Evolutionary conservation across 2,797 vertebrate genomes (phyloP).

Genomic region (Amniataba percoides): DNA sequence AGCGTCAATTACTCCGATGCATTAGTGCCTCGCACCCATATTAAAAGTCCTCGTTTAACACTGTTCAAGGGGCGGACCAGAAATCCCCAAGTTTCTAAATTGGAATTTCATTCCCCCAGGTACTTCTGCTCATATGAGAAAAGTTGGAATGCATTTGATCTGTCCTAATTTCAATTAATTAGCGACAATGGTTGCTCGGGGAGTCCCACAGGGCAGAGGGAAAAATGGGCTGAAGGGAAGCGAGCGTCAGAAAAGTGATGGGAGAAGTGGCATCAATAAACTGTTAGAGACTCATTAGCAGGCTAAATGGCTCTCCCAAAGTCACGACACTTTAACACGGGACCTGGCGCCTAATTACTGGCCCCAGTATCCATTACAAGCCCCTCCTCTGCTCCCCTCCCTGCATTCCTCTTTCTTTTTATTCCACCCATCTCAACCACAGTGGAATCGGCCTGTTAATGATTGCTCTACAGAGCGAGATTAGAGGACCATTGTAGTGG

Average conservation of each 20-base stretch:
- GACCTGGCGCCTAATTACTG: slow-evolving; percentile 87
- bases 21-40: slow-evolving; percentile 78
- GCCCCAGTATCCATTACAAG: slow-evolving; percentile 87
- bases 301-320: slow-evolving; percentile 88
- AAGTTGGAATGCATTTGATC: slow-evolving; percentile 90
- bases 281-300: slow-evolving; percentile 89
- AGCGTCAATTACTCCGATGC: slow-evolving; percentile 81
- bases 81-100: slow-evolving; percentile 90
- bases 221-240: slow-evolving; percentile 84
- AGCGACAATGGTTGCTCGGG: slow-evolving; percentile 88
- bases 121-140: slow-evolving; percentile 88
- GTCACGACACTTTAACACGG: slow-evolving; percentile 87
- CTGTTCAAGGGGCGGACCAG: slow-evolving; percentile 84
- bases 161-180: slow-evolving; percentile 92
- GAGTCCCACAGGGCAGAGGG: slow-evolving; percentile 85
- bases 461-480: slow-evolving; percentile 80
- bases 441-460: slow-evolving; percentile 82
- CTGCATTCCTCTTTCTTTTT: slow-evolving; percentile 68
- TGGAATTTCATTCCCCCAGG: slow-evolving; percentile 89
- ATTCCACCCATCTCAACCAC: slow-evolving; percentile 77
- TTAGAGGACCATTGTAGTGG: slow-evolving; percentile 65
- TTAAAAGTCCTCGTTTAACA: slow-evolving; percentile 85
- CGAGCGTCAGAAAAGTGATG: slow-evolving; percentile 84
- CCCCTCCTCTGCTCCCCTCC: slow-evolving; percentile 62
- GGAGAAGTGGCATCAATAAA: slow-evolving; percentile 89